Conservation (phyloP, 1,140 invertebrate genomes). For the Helicoverpa zea region DNA sequence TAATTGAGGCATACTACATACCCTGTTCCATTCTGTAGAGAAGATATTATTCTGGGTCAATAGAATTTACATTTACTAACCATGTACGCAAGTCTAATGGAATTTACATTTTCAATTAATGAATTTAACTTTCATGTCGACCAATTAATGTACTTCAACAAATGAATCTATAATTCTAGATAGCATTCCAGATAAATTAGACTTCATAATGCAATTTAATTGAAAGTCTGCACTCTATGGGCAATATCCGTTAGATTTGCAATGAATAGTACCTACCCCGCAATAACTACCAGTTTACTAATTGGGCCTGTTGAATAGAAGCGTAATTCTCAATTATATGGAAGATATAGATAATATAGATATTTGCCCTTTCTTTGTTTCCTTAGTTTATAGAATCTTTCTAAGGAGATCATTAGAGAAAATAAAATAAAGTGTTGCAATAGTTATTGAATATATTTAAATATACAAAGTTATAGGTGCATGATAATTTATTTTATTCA, state of each 20-base stretch:
- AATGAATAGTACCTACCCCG: background rate
- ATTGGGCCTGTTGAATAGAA: background rate
- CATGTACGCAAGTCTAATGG: background rate
- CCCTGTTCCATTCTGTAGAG: too few relatives aligned
- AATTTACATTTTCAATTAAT: background rate
- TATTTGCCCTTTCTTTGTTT: too few relatives aligned
- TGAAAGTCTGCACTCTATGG: background rate
- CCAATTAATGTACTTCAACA: background rate
- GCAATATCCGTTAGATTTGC: background rate
- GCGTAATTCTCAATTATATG: too few relatives aligned
- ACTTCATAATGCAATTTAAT: conserved; percentile 14
- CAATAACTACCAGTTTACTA: background rate
- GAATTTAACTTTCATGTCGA: background rate
- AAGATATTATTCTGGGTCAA: too few relatives aligned
- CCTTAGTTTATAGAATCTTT: too few relatives aligned
- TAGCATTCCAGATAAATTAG: conserved; percentile 19
- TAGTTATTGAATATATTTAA: too few relatives aligned
- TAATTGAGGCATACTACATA: too few relatives aligned
- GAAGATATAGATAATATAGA: too few relatives aligned
- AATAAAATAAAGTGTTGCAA: too few relatives aligned
- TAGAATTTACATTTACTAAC: background rate
- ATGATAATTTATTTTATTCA: too few relatives aligned
- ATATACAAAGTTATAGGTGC: too few relatives aligned
- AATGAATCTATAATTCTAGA: conserved; percentile 20
- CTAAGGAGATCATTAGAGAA: too few relatives aligned